phyloP scores from a whole-genome alignment of 2,797 vertebrate species.

The Knipowitschia caucasica region DNA sequence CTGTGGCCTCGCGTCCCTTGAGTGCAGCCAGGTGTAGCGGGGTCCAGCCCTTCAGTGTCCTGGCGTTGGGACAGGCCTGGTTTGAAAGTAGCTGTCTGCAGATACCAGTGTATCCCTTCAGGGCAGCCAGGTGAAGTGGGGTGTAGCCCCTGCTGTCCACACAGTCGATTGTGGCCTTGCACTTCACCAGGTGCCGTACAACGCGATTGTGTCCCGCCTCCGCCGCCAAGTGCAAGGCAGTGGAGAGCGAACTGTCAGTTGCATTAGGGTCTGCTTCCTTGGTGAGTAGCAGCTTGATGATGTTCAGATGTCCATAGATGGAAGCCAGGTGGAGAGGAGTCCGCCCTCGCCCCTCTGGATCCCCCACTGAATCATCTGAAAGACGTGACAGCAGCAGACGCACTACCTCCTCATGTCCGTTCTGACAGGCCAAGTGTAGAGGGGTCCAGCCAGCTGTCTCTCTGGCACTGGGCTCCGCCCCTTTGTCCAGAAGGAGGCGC shows the following conservation, averaged over 20 bases:
- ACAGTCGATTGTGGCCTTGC: slow-evolving; percentile 46
- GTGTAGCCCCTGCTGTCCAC: slow-evolving; percentile 72
- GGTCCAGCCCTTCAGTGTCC: slow-evolving; percentile 80
- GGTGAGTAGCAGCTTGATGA: slow-evolving; percentile 79
- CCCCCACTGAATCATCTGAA: slow-evolving; percentile 39
- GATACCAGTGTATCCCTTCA: slow-evolving; percentile 78
- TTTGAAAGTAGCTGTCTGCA: slow-evolving; percentile 81
- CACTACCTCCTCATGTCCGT: slow-evolving; percentile 82
- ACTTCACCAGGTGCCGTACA: slow-evolving; percentile 77
- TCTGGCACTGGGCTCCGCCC: slow-evolving; percentile 54
- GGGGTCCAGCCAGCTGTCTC: slow-evolving; percentile 81
- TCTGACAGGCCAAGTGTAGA: slow-evolving; percentile 85
- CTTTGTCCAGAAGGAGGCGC: slow-evolving; percentile 78
- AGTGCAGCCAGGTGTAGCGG: slow-evolving; percentile 82
- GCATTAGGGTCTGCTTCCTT: slow-evolving; percentile 75
- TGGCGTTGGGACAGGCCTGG: slow-evolving; percentile 63
- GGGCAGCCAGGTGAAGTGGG: slow-evolving; percentile 80
- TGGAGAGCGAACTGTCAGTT: slow-evolving; percentile 70
- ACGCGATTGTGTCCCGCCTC: slow-evolving; percentile 83
- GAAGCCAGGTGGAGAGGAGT: slow-evolving; percentile 82
- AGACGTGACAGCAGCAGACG: slow-evolving; percentile 78
- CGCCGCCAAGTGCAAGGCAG: slow-evolving; percentile 78
- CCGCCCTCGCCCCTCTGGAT: slow-evolving; percentile 61
- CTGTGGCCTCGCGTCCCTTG: slow-evolving; percentile 74
- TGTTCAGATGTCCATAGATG: slow-evolving; percentile 77